Base-by-base conservation (phyloP, 2,113 vertebrate genomes). In the Pagrus major region DNA sequence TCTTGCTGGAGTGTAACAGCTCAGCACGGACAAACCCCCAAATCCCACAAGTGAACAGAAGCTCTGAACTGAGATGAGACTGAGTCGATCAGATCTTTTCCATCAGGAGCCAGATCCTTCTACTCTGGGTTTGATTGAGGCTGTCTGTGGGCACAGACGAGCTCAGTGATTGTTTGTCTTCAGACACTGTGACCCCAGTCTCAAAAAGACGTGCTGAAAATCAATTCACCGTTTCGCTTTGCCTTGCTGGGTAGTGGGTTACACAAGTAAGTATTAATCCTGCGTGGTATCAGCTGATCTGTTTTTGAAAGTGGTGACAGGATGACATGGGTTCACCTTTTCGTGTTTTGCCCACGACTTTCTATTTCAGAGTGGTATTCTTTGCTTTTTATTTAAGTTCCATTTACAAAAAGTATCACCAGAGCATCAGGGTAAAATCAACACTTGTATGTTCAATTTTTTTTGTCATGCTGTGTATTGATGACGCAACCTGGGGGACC, bases 201-300 rank as follows among this genome's bases (percentile, higher is more conserved):
- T 83, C 80, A 55, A 60, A 74, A 47, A 41, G 67, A 80, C 58
- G 54, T 47, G 60, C 69, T 58, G 60, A 65, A 54, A 67, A 79
- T 71, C 81, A 42, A 49, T 78, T 75, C 4, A 5, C 61, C 72
- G 4, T 71, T 91, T 82, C 21, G 42, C 71, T 37, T 8, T 44
- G 15, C 42, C 49, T 69, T 51, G 21, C 78, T 70, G 69, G 59
- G 65, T 75, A 23, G 65, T 80, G 74, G 49, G 71, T 79, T 55
- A 42, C 67, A 67, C 71, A 80, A 76, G 89, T 88, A 89, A 92
- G 91, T 91, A 87, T 87, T n/a, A 47, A 46, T 60, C 55, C 79
- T 61, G 66, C 27, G 9, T 6, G 44, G 2, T 14, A 37, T 78
- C 51, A 54, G 71, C 56, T 37, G 69, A 15, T 76, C 33, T 44